Evolutionary conservation across 2,797 vertebrate species (phyloP).

Genomic region (Crax fasciolata): DNA sequence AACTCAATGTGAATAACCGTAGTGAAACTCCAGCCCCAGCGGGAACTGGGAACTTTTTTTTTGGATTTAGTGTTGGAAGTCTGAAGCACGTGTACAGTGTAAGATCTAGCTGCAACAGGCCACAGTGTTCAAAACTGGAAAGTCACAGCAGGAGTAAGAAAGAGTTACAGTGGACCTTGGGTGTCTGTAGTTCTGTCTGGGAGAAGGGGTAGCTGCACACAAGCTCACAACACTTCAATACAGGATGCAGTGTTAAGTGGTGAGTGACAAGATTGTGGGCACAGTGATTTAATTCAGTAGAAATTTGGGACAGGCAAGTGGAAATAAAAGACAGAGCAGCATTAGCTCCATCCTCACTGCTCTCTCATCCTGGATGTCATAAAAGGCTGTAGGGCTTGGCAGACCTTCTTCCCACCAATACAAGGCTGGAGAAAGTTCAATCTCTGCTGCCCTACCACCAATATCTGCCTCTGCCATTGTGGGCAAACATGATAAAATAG

Average conservation of each 20-base stretch:
- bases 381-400: not conserved
- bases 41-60: not conserved
- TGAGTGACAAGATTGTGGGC: fast-evolving
- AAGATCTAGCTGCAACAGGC: not conserved
- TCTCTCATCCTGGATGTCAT: not conserved
- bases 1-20: not conserved
- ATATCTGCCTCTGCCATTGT: no score
- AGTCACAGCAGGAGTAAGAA: not conserved
- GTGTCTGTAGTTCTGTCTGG: not conserved
- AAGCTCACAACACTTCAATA: not conserved
- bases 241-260: fast-evolving
- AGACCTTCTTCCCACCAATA: no score
- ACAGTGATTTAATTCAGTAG: not conserved
- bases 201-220: not conserved
- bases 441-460: no score
- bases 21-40: not conserved
- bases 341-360: not conserved
- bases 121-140: not conserved
- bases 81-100: not conserved
- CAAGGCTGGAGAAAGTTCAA: no score
- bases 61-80: not conserved
- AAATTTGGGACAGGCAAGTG: not conserved
- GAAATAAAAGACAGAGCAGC: not conserved
- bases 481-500: no score
- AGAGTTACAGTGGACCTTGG: not conserved